Evolutionary conservation across 35 echinoderm and acorn worm genomes (phyloP), one percentile per base, ranked within the genome.

Genomic region (Eucidaris tribuloides): DNA sequence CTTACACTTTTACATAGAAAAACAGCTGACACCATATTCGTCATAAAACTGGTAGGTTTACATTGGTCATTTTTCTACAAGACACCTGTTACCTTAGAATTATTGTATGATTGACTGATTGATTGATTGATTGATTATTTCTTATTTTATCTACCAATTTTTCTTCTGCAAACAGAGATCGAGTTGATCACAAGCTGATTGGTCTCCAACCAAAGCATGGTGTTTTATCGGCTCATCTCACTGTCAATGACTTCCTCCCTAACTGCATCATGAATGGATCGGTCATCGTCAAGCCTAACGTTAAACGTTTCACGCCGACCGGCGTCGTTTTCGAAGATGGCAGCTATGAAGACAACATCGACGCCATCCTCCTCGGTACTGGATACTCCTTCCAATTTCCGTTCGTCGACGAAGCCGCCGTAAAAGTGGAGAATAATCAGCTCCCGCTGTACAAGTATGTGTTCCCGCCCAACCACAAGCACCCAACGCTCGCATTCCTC

Each of bases 301-400:
- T 97, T 9, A 86, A 81, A 46, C 76, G 58, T 9, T 92, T 97
- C 77, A 88, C 62, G 4, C 46, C 72, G 85, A 92, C 85, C 0
- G 42, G 71, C 15, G 89, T 97, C 0, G 81, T 92, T 35, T 97
- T 97, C 87, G 87, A 85, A 44, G 94, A 97, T 29, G 89, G 89
- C 24, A 92, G 84, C 9, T 7, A 36, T 11, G 94, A 97, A 48
- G 89, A 97, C 25, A 46, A 87, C 17, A 84, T 97, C 30, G 94
- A 97, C 66, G 85, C 58, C 29, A 86, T 97, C 46, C 81, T 97
- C 36, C 56, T 97, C 7, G 94, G 45, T n/a, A 97, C 89, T 31
- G 94, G 94, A 2, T 97, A 97, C 63, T 58, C 80, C 49, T 89
- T 97, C 58, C 49, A 57, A 52, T 97, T 92, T 38, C 94, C 94